Evolutionary conservation across 2,797 vertebrate genomes (phyloP), one percentile per base, ranked within the genome.

Genomic region (Schizopygopsis malacanthus): DNA sequence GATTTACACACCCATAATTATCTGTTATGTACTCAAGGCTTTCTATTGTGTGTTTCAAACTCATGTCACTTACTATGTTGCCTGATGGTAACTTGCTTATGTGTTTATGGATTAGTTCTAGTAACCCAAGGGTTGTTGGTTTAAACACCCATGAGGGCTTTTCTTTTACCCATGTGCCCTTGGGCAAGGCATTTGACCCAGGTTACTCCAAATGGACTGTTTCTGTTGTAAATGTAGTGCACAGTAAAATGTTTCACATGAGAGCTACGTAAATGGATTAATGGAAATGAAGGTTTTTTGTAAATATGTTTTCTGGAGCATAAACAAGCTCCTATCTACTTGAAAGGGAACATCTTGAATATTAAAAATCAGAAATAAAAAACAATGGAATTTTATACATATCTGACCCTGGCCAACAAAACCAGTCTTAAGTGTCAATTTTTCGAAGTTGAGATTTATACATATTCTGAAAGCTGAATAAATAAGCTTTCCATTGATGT

Each of bases 1-100:
- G 15, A 37, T 37, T 43, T 33, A 50, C 43, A 83, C 56, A 75
- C 82, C 72, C 65, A 47, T 63, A 50, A 75, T 75, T 16, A 61
- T 61, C 18, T 47, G 6, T 82, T 47, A 15, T 33, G 41, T 56
- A 4, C 37, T 82, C 4, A 47, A 75, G n/a, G 71, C 69, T 9
- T 20, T 72, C 47, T 8, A 20, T 18, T 82, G 22, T 59, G 54
- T 39, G 20, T 63, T 76, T 76, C 4, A 45, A 50, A 63, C 25
- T n/a, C 59, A 9, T 13, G 15, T 65, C 59, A 65, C 41, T 47
- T 45, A 45, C 25, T 33, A 33, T 65, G 72, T 39, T 39, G 43
- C 15, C 20, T 41, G 56, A n/a, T 54, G 45, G 47, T 33, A 52
- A 13, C 37, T 71, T 71, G 4, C 22, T 71, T 71, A 25, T 28